A percentile compares a stretch with the other conserved stretches of the same genome.
Evolutionary conservation across 2,113 vertebrate genomes (phyloP).

Genomic region (Pygoscelis adeliae): DNA sequence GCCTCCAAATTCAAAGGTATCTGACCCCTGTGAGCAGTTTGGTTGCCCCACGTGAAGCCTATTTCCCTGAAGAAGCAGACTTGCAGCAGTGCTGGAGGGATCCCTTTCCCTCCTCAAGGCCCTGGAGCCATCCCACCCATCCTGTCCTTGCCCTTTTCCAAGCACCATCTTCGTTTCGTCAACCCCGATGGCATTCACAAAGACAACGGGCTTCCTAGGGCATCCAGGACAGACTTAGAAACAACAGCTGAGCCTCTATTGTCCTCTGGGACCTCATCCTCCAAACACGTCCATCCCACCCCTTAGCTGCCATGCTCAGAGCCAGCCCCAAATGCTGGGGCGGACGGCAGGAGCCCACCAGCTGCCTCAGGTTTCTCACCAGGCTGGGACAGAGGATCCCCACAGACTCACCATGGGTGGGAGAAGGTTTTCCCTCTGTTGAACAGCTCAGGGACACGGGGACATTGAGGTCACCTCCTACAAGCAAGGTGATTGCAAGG

Average conservation of each 20-base stretch:
- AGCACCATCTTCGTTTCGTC: accelerated
- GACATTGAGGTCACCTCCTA: neutral
- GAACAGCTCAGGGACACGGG: neutral
- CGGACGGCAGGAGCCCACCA: neutral
- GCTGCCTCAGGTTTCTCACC: neutral
- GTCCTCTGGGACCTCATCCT: neutral
- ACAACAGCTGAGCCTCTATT: constrained; percentile 52
- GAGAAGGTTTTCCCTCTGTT: neutral
- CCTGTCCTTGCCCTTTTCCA: neutral
- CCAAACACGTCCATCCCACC: neutral
- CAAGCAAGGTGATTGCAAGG: neutral
- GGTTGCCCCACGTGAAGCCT: neutral
- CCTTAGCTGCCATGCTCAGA: neutral
- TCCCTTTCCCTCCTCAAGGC: neutral
- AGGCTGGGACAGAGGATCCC: neutral
- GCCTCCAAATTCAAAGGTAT: neutral
- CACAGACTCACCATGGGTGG: neutral
- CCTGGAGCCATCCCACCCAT: neutral
- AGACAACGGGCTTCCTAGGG: constrained; percentile 13
- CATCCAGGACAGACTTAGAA: constrained; percentile 37
- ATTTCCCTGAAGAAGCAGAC: neutral
- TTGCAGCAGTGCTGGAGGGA: neutral
- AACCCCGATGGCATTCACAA: neutral
- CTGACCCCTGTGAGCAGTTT: neutral
- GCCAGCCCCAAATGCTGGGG: neutral